Evolutionary conservation across 2,797 vertebrate genomes (phyloP).

Genomic region (Molossus molossus): DNA sequence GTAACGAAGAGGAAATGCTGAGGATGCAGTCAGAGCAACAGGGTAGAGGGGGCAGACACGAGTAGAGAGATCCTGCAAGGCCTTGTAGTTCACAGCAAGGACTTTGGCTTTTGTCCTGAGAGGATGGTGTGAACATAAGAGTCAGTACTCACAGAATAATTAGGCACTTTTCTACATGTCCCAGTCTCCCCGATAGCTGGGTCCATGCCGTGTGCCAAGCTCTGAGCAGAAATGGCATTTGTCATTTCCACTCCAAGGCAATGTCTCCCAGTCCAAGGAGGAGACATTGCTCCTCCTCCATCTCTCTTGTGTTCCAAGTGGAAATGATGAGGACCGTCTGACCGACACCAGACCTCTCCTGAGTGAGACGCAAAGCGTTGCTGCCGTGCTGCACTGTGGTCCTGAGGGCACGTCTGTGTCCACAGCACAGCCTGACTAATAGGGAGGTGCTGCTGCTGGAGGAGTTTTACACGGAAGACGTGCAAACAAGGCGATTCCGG

Average conservation of each 20-base stretch:
- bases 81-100: background rate
- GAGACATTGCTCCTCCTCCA: background rate
- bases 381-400: background rate
- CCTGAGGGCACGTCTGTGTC: background rate
- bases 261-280: background rate
- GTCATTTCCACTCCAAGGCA: background rate
- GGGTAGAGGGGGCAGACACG: rapidly evolving
- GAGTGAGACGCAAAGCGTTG: background rate
- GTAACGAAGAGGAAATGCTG: background rate
- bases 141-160: background rate
- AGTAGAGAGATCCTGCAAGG: background rate
- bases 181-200: background rate
- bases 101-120: background rate
- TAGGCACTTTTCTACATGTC: background rate
- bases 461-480: background rate
- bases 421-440: background rate
- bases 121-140: background rate
- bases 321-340: background rate
- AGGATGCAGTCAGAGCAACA: background rate
- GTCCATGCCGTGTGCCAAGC: background rate
- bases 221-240: background rate
- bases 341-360: background rate
- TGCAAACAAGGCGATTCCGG: background rate
- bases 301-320: background rate
- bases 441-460: background rate